These are phyloP conservation scores for Leptogaster cylindrica DNA, from an alignment of 2,888 invertebrate genomes.

Conservation along the genomic window DNA sequence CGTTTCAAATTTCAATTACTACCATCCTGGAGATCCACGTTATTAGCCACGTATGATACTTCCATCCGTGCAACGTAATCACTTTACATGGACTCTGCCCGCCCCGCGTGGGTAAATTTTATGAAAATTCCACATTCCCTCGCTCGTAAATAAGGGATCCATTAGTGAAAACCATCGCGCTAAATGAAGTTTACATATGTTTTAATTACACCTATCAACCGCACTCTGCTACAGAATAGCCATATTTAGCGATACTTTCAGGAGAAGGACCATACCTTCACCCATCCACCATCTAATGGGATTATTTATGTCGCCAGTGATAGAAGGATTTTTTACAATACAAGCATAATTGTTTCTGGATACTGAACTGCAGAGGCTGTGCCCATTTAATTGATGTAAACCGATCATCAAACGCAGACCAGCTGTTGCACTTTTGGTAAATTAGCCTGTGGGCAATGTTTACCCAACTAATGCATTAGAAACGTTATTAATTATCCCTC, in stretches of 20 bases:
- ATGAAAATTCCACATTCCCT: not conserved
- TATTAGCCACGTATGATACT: slow-evolving; percentile 48
- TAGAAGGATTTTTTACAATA: slow-evolving; percentile 6
- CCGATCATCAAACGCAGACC: slow-evolving; percentile 22
- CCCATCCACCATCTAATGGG: not conserved
- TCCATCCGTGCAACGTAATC: slow-evolving; percentile 50
- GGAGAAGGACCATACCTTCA: not conserved
- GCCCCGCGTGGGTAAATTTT: slow-evolving; percentile 12
- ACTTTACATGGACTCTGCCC: slow-evolving; percentile 43
- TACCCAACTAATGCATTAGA: slow-evolving; percentile 25
- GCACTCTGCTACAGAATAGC: slow-evolving; percentile 40
- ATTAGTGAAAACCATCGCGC: slow-evolving; percentile 51
- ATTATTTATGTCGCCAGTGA: slow-evolving; percentile 8
- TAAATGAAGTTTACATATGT: slow-evolving; percentile 54
- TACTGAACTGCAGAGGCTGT: not conserved
- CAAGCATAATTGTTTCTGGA: slow-evolving; percentile 11
- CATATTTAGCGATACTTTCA: slow-evolving; percentile 11
- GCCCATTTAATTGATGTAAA: slow-evolving; percentile 24
- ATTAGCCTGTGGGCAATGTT: slow-evolving; percentile 7
- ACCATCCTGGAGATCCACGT: slow-evolving; percentile 42
- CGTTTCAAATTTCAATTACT: slow-evolving; percentile 50
- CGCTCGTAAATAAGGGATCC: slow-evolving; percentile 52
- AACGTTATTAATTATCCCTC: slow-evolving; percentile 23
- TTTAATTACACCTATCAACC: slow-evolving; percentile 52
- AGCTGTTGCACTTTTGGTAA: not conserved